Evolutionary conservation across 2,797 vertebrate genomes (phyloP), one percentile per base, ranked within the genome.

Genomic region (Spinus pinus): DNA sequence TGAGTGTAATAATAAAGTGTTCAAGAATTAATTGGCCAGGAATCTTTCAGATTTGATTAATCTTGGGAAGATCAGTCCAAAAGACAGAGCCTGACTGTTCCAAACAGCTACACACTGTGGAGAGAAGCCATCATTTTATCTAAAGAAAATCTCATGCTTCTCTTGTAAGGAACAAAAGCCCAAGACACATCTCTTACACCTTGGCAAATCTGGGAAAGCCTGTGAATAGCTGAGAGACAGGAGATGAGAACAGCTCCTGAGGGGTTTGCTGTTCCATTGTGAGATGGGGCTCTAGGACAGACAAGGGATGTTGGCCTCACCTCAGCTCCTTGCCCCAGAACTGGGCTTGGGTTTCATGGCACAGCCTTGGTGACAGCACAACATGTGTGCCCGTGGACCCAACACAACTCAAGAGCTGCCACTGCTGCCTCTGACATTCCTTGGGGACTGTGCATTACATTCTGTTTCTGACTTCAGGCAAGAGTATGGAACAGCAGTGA

Each of bases 21-120:
- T 88, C 27, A 60, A 75, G 82, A 84, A 88, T 70, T 90, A 93
- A 91, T 35, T 93, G 80, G 27, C 23, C 23, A 22, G 56, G 25
- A 69, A 58, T 90, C 37, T 90, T 81, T 42, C 2, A 10, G 33
- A 71, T 50, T 56, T 87, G 44, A 70, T 61, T 80, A 62, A 74
- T 79, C 71, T 46, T 80, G 44, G 25, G 56, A 79, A 88, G 64
- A 75, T 77, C 64, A 77, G 24, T 50, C 51, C 37, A 47, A 77
- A 91, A 80, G 50, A 56, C 54, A 67, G 49, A 72, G 14, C 9
- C 5, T 83, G 72, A 89, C 49, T 70, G 88, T 54, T 75, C 53
- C 71, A 92, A 57, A 49, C 8, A 50, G 42, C 17, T 58, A 71
- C 47, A 33, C 7, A 61, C 27, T 56, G 18, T 39, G 41, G 33